A percentile compares a stretch with the other conserved stretches of the same genome.
Conservation (phyloP, 1,140 invertebrate genomes). For the Hylyphantes graminicola region DNA sequence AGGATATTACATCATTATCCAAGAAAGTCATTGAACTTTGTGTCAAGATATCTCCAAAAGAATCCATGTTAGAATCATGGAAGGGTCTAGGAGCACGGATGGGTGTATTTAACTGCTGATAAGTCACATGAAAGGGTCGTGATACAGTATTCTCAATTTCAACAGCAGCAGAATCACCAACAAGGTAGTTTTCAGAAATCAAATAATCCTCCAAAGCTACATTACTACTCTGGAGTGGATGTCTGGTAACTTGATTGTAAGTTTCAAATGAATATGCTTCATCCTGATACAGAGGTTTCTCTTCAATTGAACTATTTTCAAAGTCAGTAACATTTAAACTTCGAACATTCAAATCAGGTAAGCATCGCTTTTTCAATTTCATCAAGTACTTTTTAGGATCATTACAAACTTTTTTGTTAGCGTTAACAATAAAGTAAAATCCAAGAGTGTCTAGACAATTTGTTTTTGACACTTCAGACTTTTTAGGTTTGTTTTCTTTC, state of each 20-base stretch:
- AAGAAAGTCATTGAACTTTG: background rate
- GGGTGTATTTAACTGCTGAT: constrained; percentile 13
- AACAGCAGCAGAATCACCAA: background rate
- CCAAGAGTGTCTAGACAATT: constrained; percentile 12
- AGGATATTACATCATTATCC: background rate
- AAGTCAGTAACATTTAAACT: constrained; percentile 10
- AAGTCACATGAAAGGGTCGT: background rate
- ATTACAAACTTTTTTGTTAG: background rate
- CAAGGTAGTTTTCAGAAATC: background rate
- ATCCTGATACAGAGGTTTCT: background rate
- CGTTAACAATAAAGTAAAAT: constrained; percentile 27
- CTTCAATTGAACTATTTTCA: background rate
- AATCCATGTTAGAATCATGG: constrained; percentile 28
- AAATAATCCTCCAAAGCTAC: background rate
- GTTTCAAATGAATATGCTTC: background rate
- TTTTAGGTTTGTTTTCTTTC: background rate
- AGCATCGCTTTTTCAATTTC: constrained; percentile 38
- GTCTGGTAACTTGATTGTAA: background rate
- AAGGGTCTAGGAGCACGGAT: constrained; percentile 7
- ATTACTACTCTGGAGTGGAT: background rate
- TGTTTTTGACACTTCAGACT: background rate
- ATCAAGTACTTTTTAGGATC: constrained; percentile 33
- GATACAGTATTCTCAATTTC: background rate
- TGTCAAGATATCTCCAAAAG: constrained; percentile 17
- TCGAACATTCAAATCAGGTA: constrained; percentile 4